A percentile compares a stretch with the other conserved stretches of the same genome.
Evolutionary conservation across 2,888 invertebrate species (phyloP).

Genomic region (Euspilapteryx auroguttella): DNA sequence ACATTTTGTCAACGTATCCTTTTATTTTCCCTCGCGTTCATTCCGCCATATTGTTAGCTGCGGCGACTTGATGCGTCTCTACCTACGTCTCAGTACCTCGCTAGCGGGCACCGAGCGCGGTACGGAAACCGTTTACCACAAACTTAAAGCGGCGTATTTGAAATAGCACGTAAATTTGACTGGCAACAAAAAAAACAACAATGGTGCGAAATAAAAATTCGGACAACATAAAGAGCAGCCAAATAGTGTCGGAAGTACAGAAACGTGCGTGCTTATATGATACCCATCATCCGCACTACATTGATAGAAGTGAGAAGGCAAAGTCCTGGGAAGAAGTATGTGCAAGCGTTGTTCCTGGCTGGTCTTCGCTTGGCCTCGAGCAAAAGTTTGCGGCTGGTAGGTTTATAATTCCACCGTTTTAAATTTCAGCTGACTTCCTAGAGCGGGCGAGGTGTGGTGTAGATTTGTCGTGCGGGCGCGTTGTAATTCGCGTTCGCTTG

Average conservation of each 20-base stretch:
- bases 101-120: too few species aligned
- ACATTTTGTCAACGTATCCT: too few species aligned
- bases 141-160: too few species aligned
- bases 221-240: conserved; percentile 40
- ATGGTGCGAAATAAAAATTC: conserved; percentile 45
- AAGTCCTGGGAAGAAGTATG: conserved; percentile 51
- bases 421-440: conserved; percentile 7
- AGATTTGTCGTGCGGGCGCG: conserved; percentile 6
- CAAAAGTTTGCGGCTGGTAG: conserved; percentile 48
- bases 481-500: conserved; percentile 2
- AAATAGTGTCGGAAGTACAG: conserved; percentile 42
- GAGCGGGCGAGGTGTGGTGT: conserved; percentile 13
- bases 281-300: conserved; percentile 38
- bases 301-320: conserved; percentile 45
- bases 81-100: too few species aligned
- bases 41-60: too few species aligned
- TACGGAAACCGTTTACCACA: too few species aligned
- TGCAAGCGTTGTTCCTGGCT: conserved; percentile 43
- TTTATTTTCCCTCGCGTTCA: too few species aligned
- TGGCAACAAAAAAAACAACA: conserved; percentile 11
- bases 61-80: too few species aligned
- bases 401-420: conserved; percentile 23
- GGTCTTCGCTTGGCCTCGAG: conserved; percentile 31
- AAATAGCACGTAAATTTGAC: too few species aligned
- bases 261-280: conserved; percentile 43